Evolutionary conservation across 2,113 vertebrate genomes (phyloP).

Genomic region (Archocentrus centrarchus): DNA sequence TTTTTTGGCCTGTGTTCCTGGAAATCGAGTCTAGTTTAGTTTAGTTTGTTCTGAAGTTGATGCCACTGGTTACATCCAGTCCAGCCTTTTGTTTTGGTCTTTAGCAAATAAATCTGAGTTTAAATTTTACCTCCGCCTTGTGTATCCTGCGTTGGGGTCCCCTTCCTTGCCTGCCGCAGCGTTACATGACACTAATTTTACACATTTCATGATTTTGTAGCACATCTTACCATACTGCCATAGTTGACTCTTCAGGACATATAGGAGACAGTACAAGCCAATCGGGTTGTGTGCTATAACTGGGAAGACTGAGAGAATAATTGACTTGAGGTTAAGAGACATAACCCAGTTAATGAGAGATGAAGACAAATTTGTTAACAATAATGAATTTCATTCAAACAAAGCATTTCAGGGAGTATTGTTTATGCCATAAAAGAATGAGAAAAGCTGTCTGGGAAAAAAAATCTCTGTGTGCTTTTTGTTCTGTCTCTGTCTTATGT

Average conservation of each 20-base stretch:
- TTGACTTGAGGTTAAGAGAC: conserved; percentile 63
- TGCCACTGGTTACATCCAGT: no score
- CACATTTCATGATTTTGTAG: neutral
- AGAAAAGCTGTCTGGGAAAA: conserved; percentile 15
- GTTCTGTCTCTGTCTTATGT: conserved; percentile 35
- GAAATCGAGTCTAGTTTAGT: no score
- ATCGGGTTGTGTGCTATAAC: conserved; percentile 50
- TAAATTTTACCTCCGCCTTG: no score
- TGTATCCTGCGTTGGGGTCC: no score
- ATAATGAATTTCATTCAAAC: conserved; percentile 63
- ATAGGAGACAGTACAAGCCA: conserved; percentile 11
- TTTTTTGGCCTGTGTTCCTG: no score
- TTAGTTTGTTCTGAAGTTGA: no score
- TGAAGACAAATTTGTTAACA: conserved; percentile 56
- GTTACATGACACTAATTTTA: no score
- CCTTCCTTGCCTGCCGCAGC: no score
- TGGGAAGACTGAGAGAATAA: conserved; percentile 63
- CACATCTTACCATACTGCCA: conserved; percentile 9
- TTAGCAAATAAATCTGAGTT: no score
- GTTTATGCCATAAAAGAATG: conserved; percentile 31
- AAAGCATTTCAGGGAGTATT: conserved; percentile 37
- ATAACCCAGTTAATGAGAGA: conserved; percentile 63
- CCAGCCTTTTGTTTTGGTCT: no score
- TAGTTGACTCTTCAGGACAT: conserved; percentile 11
- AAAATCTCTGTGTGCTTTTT: conserved; percentile 27